Base-by-base conservation (phyloP, 2,888 invertebrate genomes). In the Nymphalis polychloros region DNA sequence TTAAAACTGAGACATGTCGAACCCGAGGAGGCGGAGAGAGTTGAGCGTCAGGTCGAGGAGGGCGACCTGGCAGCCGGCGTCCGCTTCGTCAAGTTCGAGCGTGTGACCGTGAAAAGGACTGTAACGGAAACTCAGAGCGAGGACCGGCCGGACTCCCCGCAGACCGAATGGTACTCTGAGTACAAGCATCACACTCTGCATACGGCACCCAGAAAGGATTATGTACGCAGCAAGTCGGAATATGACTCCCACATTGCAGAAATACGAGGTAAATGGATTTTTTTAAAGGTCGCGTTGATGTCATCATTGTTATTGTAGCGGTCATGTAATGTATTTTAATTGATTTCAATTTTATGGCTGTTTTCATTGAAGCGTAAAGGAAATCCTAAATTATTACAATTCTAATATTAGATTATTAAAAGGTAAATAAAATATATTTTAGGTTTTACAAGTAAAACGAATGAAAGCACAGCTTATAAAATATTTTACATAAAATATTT, bases 191-290 rank as follows among this genome's bases (percentile, higher is more conserved):
- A 93, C 82, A 82, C 91, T 67, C 79, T 96, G 83, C 95, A 95
- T 82, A 92, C 94, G 67, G 94, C 94, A 73, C 93, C 94, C 59
- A 94, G 94, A 82, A 94, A 95, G 90, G 96, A 96, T 77, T 96
- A 94, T 80, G 93, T 95, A 74, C 94, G 96, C 83, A 96, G 96
- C 89, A 95, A 95, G 84, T 96, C 96, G 80, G 96, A 97, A 88
- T 97, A 96, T 89, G 97, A 97, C 88, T 95, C 96, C 67, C 97
- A 97, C 89, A 97, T 97, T 84, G 96, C 95, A 78, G 95, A 96
- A 90, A 96, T 96, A 84, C 94, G 96, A 96, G 97, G 97, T 97
- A 94, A 93, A 84, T 81, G 60, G 6, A 50, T 68, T 46, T 53
- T 57, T 57, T 63, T 52, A 23, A 67, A 31, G 63, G 35, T 68